Evolutionary conservation across 2,888 invertebrate species (phyloP).

Genomic region (Keiferia lycopersicella): DNA sequence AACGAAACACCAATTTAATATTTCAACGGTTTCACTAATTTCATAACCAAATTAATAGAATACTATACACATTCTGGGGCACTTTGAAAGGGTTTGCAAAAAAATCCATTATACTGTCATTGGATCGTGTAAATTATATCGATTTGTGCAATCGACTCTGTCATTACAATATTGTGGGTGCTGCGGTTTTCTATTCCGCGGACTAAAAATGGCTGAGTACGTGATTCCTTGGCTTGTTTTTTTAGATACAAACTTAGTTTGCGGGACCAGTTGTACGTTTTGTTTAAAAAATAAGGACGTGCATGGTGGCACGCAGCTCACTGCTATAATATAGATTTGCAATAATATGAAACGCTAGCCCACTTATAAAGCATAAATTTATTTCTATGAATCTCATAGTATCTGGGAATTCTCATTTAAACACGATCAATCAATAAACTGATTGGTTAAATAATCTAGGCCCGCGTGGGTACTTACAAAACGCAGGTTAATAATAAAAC

Average conservation of each 20-base stretch:
- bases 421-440: neutral
- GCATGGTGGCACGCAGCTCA: constrained; percentile 45
- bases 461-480: constrained; percentile 43
- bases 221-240: constrained; percentile 67
- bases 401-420: too few species aligned
- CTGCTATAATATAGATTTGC: constrained; percentile 32
- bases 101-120: constrained; percentile 64
- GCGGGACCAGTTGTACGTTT: constrained; percentile 68
- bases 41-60: constrained; percentile 71
- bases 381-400: neutral
- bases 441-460: constrained; percentile 42
- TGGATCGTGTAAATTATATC: constrained; percentile 73
- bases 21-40: constrained; percentile 72
- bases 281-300: constrained; percentile 60
- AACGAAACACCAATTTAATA: constrained; percentile 70
- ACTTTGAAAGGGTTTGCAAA: constrained; percentile 59
- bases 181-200: constrained; percentile 70
- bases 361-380: neutral
- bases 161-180: constrained; percentile 71
- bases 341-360: neutral
- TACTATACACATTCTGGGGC: constrained; percentile 57
- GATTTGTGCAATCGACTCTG: constrained; percentile 73
- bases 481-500: constrained; percentile 40
- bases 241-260: constrained; percentile 52
- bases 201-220: constrained; percentile 63